Evolutionary conservation across 2,797 vertebrate genomes (phyloP).

Genomic region (Hipposideros larvatus): DNA sequence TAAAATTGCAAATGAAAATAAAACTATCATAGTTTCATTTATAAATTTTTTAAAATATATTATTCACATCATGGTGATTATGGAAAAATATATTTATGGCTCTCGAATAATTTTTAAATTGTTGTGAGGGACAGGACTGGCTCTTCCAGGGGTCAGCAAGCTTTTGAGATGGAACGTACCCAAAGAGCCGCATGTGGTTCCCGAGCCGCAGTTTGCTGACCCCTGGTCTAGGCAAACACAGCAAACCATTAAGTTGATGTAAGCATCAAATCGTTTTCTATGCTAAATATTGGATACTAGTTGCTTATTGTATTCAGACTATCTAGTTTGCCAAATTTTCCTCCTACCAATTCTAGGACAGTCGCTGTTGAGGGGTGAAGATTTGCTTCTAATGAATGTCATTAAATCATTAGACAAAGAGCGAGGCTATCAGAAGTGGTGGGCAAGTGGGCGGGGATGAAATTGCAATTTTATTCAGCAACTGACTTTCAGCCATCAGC

Average conservation of each 20-base stretch:
- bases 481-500: conserved; percentile 60
- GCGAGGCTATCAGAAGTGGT: neutral
- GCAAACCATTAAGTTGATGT: neutral
- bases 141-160: too few species aligned
- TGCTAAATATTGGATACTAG: neutral
- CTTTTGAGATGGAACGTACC: too few species aligned
- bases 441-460: neutral
- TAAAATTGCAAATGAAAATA: too few species aligned
- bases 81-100: too few species aligned
- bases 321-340: conserved; percentile 51
- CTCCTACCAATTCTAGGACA: conserved; percentile 31
- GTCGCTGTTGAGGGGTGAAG: neutral
- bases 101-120: too few species aligned
- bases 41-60: too few species aligned
- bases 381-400: conserved; percentile 20
- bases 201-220: too few species aligned
- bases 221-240: neutral
- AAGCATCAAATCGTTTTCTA: neutral
- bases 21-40: too few species aligned
- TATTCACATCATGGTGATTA: too few species aligned
- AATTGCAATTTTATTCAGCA: conserved; percentile 64
- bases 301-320: neutral
- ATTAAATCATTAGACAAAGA: neutral
- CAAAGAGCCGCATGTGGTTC: too few species aligned
- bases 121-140: too few species aligned